Evolutionary conservation across 2,888 invertebrate species (phyloP), one percentile per base, ranked within the genome.

Genomic region (Amphipoea lucens): DNA sequence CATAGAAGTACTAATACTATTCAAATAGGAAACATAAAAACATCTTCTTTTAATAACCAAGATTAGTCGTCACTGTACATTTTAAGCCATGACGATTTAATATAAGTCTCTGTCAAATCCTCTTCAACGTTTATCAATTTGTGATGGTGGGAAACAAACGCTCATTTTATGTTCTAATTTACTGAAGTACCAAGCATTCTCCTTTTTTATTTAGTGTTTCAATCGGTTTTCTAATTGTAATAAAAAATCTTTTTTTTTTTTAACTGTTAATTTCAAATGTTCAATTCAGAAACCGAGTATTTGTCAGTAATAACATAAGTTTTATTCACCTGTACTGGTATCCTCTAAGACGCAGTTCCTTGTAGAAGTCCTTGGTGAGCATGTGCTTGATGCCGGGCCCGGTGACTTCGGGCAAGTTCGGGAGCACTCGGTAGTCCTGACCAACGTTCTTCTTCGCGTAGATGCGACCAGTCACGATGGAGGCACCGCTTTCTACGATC

Each of bases 391-490:
- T 91, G 77, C 96, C 96, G 20, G 96, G 94, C 81, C 96, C 93
- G 65, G 93, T 92, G 3, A 87, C 92, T 83, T 94, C 96, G 2
- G 95, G 94, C 51, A 95, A 89, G 12, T 96, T 90, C 4, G 96
- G 96, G 0, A 97, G 92, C 1, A 96, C 95, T 3, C 97, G 92
- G 91, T 97, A 97, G 80, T 97, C 97, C 79, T 97, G 96, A 0
- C 97, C 97, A 0, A 97, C 96, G 68, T 97, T 96, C 88, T 97
- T 97, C 81, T 97, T 97, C 3, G 97, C 96, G 74, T 97, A 97
- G 74, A 98, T 97, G 36, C 95, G 97, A 57, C 98, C 98, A 0
- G 98, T 98, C 0, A 98, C 98, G 48, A 98, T 97, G 0, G 98
- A 97, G 0, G 97, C 97, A 6, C 97, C 97, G 5, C 97, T 97